phyloP scores from a whole-genome alignment of 2,888 invertebrate species.

The Steromphala cineraria region DNA sequence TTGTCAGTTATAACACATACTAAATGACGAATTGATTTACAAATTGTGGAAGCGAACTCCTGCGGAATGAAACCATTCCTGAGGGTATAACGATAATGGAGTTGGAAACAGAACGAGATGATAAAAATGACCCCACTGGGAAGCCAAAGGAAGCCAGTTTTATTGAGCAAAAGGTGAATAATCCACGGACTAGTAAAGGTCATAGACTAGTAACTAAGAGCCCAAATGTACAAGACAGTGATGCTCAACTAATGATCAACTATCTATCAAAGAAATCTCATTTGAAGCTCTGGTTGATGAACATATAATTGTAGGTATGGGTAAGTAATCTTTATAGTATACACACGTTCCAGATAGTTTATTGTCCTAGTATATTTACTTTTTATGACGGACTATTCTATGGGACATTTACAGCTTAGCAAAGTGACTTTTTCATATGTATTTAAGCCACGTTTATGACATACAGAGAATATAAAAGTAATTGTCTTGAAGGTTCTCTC shows the following conservation, averaged over 20 bases:
- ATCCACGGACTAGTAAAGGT: background rate
- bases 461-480: background rate
- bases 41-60: background rate
- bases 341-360: background rate
- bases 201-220: background rate
- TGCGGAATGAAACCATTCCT: background rate
- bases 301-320: too few species aligned
- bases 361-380: background rate
- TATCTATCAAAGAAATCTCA: too few species aligned
- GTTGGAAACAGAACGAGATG: background rate
- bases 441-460: background rate
- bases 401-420: background rate
- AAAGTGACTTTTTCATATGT: background rate
- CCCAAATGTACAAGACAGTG: background rate
- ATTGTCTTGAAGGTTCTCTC: background rate
- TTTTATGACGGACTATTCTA: background rate
- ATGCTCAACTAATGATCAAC: too few species aligned
- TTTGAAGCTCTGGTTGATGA: too few species aligned
- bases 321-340: too few species aligned
- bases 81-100: background rate
- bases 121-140: background rate
- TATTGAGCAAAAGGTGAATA: background rate
- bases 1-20: background rate
- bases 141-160: background rate
- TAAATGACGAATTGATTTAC: background rate